A percentile compares a stretch with the other conserved stretches of the same genome.
phyloP scores from a whole-genome alignment of 2,888 invertebrate species.

The Griposia aprilina region DNA sequence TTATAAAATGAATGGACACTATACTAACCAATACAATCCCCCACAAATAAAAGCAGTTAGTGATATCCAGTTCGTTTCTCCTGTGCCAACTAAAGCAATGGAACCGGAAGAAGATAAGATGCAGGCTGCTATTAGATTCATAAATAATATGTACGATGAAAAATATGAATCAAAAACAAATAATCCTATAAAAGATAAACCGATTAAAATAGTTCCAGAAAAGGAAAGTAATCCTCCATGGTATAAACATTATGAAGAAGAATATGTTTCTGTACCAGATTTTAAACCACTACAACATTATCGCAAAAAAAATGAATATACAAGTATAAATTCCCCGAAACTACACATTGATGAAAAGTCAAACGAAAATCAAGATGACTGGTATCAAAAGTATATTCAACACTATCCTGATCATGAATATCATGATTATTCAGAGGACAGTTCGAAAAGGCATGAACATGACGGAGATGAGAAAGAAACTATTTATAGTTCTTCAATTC shows the following conservation, averaged over 20 bases:
- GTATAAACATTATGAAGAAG: constrained; percentile 41
- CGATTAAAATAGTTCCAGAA: constrained; percentile 13
- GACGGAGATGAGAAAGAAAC: constrained; percentile 24
- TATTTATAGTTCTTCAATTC: constrained; percentile 30
- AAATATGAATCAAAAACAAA: constrained; percentile 14
- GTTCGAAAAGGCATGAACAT: constrained; percentile 12
- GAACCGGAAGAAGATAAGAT: constrained; percentile 28
- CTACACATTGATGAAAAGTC: constrained; percentile 14
- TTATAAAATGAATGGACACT: constrained; percentile 60
- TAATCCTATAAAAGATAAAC: constrained; percentile 13
- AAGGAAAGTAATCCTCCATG: constrained; percentile 14
- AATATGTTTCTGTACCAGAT: constrained; percentile 24
- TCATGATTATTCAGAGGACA: constrained; percentile 47
- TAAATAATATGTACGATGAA: constrained; percentile 45
- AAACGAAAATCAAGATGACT: constrained; percentile 32
- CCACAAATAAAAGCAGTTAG: constrained; percentile 5
- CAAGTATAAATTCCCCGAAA: constrained; percentile 21
- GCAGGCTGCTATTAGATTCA: constrained; percentile 46
- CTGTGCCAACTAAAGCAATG: constrained; percentile 7
- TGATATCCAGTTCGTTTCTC: neutral
- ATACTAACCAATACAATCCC: constrained; percentile 14
- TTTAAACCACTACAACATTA: constrained; percentile 30
- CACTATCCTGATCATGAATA: constrained; percentile 47
- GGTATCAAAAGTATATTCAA: constrained; percentile 37
- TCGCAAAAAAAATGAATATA: constrained; percentile 22